phyloP scores from a whole-genome alignment of 2,113 vertebrate genomes.

The Lophura nycthemera region DNA sequence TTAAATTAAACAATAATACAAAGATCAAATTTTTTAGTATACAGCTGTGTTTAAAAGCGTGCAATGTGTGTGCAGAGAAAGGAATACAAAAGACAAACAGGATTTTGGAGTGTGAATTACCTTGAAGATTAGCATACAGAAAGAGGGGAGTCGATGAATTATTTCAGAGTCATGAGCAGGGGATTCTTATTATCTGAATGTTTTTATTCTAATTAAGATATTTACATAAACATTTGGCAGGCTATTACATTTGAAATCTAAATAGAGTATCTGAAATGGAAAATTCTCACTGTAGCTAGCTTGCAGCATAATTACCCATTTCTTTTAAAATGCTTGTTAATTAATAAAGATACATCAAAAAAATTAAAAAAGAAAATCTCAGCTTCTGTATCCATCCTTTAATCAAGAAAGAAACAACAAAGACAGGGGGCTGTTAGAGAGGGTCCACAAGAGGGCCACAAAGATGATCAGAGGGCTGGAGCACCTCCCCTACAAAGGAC shows the following conservation, averaged over 20 bases:
- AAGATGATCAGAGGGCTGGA: too few relatives aligned
- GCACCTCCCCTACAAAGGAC: too few relatives aligned
- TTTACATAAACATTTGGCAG: constrained; percentile 3
- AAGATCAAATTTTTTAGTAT: not conserved
- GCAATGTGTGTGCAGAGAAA: not conserved
- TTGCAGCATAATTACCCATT: not conserved
- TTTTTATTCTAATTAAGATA: not conserved
- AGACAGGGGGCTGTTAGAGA: too few relatives aligned
- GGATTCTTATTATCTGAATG: not conserved
- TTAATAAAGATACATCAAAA: not conserved
- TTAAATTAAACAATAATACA: not conserved
- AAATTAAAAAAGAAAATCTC: not conserved
- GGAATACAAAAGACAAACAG: not conserved
- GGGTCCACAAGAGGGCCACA: too few relatives aligned
- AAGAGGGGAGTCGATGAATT: not conserved
- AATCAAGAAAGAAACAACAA: not conserved
- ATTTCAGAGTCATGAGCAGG: not conserved
- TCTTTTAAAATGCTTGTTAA: not conserved
- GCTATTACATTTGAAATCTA: not conserved
- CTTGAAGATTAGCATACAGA: not conserved
- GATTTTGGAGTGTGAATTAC: not conserved
- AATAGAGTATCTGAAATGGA: not conserved
- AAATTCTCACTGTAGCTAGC: not conserved
- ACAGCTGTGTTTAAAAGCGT: not conserved
- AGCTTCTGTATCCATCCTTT: not conserved